Percentiles rank a stretch among this genome's conserved stretches.
Evolutionary conservation across 2,113 vertebrate species (phyloP).

Genomic region (Acanthochromis polyacanthus): DNA sequence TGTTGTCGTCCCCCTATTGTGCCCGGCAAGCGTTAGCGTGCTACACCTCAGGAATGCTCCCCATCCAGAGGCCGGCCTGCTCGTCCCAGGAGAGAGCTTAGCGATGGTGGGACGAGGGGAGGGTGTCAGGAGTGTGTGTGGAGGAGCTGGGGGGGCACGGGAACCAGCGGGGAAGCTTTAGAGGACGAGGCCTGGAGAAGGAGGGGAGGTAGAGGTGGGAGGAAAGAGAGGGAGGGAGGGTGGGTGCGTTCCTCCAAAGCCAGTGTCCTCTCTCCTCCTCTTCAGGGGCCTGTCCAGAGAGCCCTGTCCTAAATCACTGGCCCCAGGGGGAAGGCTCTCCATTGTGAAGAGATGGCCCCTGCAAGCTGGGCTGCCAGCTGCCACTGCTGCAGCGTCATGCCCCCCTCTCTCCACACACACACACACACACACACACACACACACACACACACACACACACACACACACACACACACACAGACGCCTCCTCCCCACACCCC

Average conservation of each 20-base stretch:
- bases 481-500: constrained; percentile 49
- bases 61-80: constrained; percentile 64
- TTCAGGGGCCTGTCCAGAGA: constrained; percentile 80
- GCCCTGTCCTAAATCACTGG: constrained; percentile 79
- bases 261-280: constrained; percentile 76
- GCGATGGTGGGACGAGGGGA: constrained; percentile 50
- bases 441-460: constrained; percentile 36
- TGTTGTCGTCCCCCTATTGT: constrained; percentile 77
- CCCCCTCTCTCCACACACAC: constrained; percentile 27
- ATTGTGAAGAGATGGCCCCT: constrained; percentile 81
- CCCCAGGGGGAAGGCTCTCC: constrained; percentile 80
- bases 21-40: constrained; percentile 60
- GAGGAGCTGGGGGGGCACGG: neutral
- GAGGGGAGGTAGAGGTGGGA: constrained; percentile 51
- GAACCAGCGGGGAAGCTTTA: constrained; percentile 69
- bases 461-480: constrained; percentile 25
- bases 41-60: constrained; percentile 77
- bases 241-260: constrained; percentile 68
- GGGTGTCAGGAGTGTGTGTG: constrained; percentile 47
- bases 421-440: constrained; percentile 35
- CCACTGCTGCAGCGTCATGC: constrained; percentile 79
- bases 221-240: constrained; percentile 30
- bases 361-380: constrained; percentile 87
- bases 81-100: constrained; percentile 81
- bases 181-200: constrained; percentile 56